Conservation (phyloP, 1,140 invertebrate genomes). For the Apis florea region DNA sequence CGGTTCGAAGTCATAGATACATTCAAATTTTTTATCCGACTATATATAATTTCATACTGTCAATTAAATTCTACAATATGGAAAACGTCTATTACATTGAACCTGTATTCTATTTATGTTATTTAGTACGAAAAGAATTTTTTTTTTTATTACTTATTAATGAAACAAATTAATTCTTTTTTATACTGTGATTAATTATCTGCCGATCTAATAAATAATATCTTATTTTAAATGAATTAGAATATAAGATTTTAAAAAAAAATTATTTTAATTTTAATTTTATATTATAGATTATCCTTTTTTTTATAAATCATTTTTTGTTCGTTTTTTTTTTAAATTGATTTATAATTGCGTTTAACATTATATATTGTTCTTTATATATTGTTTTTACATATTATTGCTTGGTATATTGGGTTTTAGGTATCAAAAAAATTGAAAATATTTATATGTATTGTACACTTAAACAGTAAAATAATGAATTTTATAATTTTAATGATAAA, state of each 20-base stretch:
- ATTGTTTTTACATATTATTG: constrained; percentile 7
- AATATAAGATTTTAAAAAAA: constrained; percentile 14
- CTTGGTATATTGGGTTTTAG: constrained; percentile 4
- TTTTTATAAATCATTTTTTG: constrained; percentile 28
- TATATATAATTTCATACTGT: constrained; percentile 74
- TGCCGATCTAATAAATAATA: constrained; percentile 24
- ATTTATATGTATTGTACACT: background rate
- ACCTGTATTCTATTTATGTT: constrained; percentile 43
- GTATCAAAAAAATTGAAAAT: background rate
- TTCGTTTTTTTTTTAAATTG: constrained; percentile 1
- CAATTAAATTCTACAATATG: constrained; percentile 75
- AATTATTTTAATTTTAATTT: constrained; percentile 21
- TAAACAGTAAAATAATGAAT: background rate
- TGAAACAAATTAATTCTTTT: constrained; percentile 10
- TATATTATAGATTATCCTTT: constrained; percentile 14
- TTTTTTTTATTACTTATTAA: background rate
- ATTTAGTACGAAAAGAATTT: background rate
- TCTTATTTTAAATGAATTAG: constrained; percentile 33
- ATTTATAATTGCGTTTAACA: background rate
- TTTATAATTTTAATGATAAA: background rate
- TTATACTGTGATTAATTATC: constrained; percentile 42
- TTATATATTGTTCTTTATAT: constrained; percentile 6
- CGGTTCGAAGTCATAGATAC: constrained; percentile 68
- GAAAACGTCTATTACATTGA: constrained; percentile 56
- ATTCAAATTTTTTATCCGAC: constrained; percentile 71